Base-by-base conservation (phyloP, 2,797 vertebrate genomes). In the Gadopsis marmoratus region DNA sequence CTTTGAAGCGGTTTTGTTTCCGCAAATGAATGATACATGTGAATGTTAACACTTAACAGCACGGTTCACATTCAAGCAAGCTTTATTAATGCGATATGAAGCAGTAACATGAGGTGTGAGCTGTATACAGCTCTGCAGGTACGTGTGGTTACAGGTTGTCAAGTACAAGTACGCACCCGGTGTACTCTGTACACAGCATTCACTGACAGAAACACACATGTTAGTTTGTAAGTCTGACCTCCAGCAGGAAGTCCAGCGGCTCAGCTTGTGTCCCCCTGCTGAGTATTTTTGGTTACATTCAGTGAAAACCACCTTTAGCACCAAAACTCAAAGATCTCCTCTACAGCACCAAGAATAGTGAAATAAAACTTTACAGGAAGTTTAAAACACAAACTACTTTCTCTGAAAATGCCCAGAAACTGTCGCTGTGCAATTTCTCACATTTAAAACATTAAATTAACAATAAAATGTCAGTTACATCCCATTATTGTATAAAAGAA, bases 11-110 rank as follows among this genome's bases (percentile, higher is more conserved):
- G 7, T 35, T 55, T 17, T 8, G 23, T 4, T 7, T 31, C 29
- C 54, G 19, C 26, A 29, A 14, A 59, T n/a, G 37, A n/a, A 31
- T n/a, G n/a, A 26, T 13, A 35, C 5, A 13, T 14, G 29, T 19
- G 3, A 48, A 33, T 7, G 4, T 19, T n/a, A 19, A 21, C 50
- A 51, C 45, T 50, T 5, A 43, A 62, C 5, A 17, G 17, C 50
- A 33, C 10, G 23, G 54, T 51, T 62, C 17, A 74, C 53, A 60
- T 68, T 87, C 17, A 81, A 87, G 81, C 82, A 83, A 85, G 78
- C 67, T 89, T 90, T 91, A 91, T 88, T 89, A 60, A 74, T 43
- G 70, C 62, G 60, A 68, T 81, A 83, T 51, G 58, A 82, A 81
- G 74, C 81, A 77, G 67, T 58, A 73, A 63, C 21, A 76, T 60